phyloP scores from a whole-genome alignment of 2,888 invertebrate species.

The Nymphalis urticae region DNA sequence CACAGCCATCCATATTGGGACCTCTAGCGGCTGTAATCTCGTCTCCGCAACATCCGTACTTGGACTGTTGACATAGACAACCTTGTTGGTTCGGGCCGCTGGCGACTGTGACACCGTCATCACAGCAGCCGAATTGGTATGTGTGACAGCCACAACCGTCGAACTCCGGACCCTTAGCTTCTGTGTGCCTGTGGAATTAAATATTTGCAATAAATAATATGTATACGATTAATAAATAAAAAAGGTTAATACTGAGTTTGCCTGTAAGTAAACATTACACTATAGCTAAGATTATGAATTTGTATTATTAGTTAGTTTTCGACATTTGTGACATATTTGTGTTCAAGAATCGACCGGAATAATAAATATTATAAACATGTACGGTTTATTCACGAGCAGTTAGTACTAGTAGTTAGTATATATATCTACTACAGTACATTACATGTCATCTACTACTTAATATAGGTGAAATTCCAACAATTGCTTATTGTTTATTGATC shows the following conservation, averaged over 20 bases:
- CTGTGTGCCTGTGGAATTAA: constrained; percentile 74
- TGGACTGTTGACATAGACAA: constrained; percentile 88
- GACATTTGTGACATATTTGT: too few species aligned
- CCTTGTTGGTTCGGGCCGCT: constrained; percentile 84
- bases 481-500: background rate
- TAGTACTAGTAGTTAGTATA: too few species aligned
- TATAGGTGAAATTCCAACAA: too few species aligned
- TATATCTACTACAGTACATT: too few species aligned
- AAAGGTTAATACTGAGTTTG: background rate
- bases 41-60: constrained; percentile 93
- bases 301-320: too few species aligned
- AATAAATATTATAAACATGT: too few species aligned
- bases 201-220: background rate
- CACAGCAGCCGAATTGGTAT: constrained; percentile 94
- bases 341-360: too few species aligned
- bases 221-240: background rate
- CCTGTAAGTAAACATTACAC: too few species aligned
- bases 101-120: constrained; percentile 89
- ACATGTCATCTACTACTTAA: too few species aligned
- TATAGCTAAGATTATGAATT: too few species aligned
- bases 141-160: constrained; percentile 93
- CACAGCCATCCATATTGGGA: constrained; percentile 89
- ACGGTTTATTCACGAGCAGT: too few species aligned
- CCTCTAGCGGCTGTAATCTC: constrained; percentile 90
- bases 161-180: constrained; percentile 88